Conservation (phyloP, 2,888 invertebrate species). For the Mactromeris polynyma region DNA sequence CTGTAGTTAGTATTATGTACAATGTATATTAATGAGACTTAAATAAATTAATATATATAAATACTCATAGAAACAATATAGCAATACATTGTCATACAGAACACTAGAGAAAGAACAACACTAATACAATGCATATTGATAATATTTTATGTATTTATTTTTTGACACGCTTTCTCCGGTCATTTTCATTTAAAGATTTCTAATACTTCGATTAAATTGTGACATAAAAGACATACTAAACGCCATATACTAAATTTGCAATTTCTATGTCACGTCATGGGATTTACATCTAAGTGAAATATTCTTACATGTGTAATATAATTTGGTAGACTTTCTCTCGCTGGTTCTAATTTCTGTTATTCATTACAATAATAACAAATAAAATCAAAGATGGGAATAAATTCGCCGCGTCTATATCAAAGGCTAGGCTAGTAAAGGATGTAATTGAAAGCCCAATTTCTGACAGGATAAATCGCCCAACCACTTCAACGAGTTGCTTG, state of each 20-base stretch:
- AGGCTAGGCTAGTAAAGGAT: slow-evolving; percentile 29
- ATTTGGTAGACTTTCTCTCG: too few species aligned
- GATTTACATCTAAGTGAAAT: slow-evolving; percentile 1
- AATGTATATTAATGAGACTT: too few species aligned
- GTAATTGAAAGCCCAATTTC: slow-evolving; percentile 61
- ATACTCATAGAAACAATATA: too few species aligned
- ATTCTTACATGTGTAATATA: slow-evolving; percentile 2
- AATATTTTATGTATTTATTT: too few species aligned
- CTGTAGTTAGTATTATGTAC: too few species aligned
- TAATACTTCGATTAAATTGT: background rate
- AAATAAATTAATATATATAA: too few species aligned
- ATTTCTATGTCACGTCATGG: background rate
- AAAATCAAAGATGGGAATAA: slow-evolving; percentile 52
- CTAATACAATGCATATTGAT: too few species aligned
- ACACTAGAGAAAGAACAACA: too few species aligned
- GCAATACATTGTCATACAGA: too few species aligned
- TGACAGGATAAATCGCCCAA: slow-evolving; percentile 54
- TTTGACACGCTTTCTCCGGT: too few species aligned
- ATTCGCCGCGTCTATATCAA: slow-evolving; percentile 48
- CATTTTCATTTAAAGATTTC: too few species aligned
- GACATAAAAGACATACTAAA: background rate
- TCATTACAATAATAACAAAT: slow-evolving; percentile 33
- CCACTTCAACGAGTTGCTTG: slow-evolving; percentile 49
- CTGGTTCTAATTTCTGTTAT: slow-evolving; percentile 2
- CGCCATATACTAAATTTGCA: background rate